These are phyloP conservation scores for Emys orbicularis DNA, from an alignment of 2,797 vertebrate species.

Conservation along the genomic window DNA sequence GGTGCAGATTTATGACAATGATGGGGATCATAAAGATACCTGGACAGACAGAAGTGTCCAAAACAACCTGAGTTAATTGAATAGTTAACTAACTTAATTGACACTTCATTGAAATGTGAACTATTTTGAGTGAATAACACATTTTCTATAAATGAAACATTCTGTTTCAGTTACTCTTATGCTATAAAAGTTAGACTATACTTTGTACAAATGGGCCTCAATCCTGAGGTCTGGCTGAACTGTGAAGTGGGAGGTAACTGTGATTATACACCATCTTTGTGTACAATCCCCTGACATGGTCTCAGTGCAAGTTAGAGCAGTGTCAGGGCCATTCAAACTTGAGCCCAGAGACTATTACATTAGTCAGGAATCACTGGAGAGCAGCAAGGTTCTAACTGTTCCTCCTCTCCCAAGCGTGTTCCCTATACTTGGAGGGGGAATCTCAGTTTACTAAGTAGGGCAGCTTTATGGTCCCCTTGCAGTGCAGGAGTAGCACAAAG, in stretches of 20 bases:
- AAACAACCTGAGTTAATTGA: constrained; percentile 25
- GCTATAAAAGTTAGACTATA: background rate
- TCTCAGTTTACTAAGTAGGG: background rate
- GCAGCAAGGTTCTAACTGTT: background rate
- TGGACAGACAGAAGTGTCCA: constrained; percentile 27
- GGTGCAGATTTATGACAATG: constrained; percentile 31
- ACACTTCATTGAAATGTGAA: constrained; percentile 11
- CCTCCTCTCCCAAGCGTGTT: background rate
- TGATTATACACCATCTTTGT: background rate
- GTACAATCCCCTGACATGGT: rapidly evolving
- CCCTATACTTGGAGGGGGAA: rapidly evolving
- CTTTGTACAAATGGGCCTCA: background rate
- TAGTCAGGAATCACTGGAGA: background rate
- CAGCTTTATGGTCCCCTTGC: background rate
- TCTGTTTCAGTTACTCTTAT: background rate
- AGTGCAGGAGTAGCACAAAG: background rate
- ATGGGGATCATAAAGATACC: constrained; percentile 25
- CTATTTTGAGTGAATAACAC: background rate
- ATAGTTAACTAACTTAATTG: constrained; percentile 2
- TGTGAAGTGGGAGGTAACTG: background rate
- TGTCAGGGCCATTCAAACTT: background rate
- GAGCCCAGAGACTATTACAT: background rate
- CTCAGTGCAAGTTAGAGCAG: too few species aligned
- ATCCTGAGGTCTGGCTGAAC: background rate
- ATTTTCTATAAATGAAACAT: background rate